Evolutionary conservation across 2,113 vertebrate species (phyloP), one percentile per base, ranked within the genome.

Genomic region (Corydoras sp.): DNA sequence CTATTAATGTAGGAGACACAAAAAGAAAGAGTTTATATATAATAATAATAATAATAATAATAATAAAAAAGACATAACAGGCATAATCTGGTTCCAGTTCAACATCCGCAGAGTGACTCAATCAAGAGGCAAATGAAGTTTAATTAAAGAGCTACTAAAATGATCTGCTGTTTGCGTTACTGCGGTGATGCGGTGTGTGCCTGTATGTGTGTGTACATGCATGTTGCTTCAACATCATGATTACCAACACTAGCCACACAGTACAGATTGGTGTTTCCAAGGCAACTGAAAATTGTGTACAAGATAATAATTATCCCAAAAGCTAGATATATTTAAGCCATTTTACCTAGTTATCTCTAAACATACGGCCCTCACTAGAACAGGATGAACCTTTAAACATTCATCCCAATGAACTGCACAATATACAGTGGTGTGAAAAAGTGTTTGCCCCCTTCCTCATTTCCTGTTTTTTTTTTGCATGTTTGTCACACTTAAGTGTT

Each of bases 1-100:
- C 96, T 98, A 92, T 64, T 87, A 85, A 51, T 13, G 11, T 9
- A 51, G 63, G 53, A 58, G 3, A 32, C 14, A 69, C 11, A 32
- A 43, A 14, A 69, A 3, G 58, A 31, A 51, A 2, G 29, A 58
- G 50, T 18, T 48, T 61, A 24, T 24, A 24, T 24, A 24, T 12
- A 71, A 11, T 29, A 14, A 69, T 10, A 24, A 35, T 56, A 2
- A 30, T 31, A 49, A 11, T 30, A 35, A 24, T 12, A 71, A 11
- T 29, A 14, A 69, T 10, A 24, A 35, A 6, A 18, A 51, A 56
- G 29, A 50, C 18, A 43, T 43, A 4, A 43, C 7, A 43, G 35
- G 7, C 35, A 43, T 5, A 43, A 43, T 43, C 4, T 43, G 35
- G 35, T 43, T 43, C 35, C 7, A 43, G 35, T 43, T 43, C 35